Evolutionary conservation across 2,888 invertebrate species (phyloP).

Genomic region (Aplocera efformata): DNA sequence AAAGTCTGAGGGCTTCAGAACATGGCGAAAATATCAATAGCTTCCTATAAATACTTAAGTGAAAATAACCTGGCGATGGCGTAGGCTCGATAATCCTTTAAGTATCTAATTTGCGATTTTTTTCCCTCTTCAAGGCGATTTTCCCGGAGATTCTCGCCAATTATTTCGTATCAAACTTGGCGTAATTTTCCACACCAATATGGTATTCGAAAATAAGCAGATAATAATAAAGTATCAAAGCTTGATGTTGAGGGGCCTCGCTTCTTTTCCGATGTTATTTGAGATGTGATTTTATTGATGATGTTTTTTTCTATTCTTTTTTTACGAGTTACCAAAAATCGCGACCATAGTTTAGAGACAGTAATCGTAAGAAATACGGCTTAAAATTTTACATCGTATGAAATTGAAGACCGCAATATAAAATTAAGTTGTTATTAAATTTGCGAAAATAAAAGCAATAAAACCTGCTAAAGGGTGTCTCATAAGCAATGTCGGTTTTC

Average conservation of each 20-base stretch:
- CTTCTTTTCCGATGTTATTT: neutral
- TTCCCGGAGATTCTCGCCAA: conserved; percentile 61
- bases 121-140: conserved; percentile 62
- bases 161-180: conserved; percentile 64
- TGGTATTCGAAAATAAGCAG: conserved; percentile 61
- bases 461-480: too few relatives aligned
- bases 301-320: too few relatives aligned
- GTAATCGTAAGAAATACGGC: too few relatives aligned
- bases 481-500: too few relatives aligned
- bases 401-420: too few relatives aligned
- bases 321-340: too few relatives aligned
- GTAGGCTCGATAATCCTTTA: conserved; percentile 55
- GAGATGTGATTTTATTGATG: too few relatives aligned
- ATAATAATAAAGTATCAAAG: conserved; percentile 61
- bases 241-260: conserved; percentile 34
- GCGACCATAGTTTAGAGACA: too few relatives aligned
- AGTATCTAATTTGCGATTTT: conserved; percentile 69
- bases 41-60: neutral
- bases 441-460: too few relatives aligned
- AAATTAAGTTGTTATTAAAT: too few relatives aligned
- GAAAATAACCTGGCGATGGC: conserved; percentile 10
- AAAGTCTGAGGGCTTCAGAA: neutral
- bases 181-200: conserved; percentile 58
- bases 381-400: too few relatives aligned
- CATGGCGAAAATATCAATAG: neutral